Evolutionary conservation across 2,113 vertebrate genomes (phyloP), one percentile per base, ranked within the genome.

Genomic region (Xyliphius kryptos): DNA sequence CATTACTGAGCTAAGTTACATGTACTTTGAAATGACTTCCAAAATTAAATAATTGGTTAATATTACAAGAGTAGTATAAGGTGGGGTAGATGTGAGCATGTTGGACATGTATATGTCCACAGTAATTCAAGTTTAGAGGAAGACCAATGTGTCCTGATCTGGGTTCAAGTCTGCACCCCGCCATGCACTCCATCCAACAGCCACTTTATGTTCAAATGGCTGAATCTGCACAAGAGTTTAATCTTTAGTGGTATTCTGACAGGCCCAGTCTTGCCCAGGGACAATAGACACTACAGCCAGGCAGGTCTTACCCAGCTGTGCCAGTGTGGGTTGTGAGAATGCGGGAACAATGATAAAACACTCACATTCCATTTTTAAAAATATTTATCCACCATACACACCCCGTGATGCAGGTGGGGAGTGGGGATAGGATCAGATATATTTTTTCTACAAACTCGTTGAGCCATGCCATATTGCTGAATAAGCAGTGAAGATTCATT

Each of bases 301-400:
- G n/a, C n/a, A 44, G 51, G 40, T 60, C 53, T n/a, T 9, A 50
- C 53, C 66, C 66, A 68, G 72, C 74, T 72, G 67, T 64, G 63
- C 12, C 59, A 54, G 17, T 54, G 55, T 53, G 66, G 59, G 36
- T 37, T 56, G n/a, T 61, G 14, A 38, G 32, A n/a, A 56, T 15
- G 9, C 3, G 19, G 37, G 17, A 50, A 46, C 14, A 36, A 5
- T 21, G 17, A 49, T 44, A 65, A 58, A 61, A 66, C 63, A 61
- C 15, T 55, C 15, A 8, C 22, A 52, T 61, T 70, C 60, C 60
- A 48, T 68, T 66, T 56, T 47, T 47, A 58, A 71, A 49, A 48
- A 72, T 71, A 74, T 77, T 74, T 72, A 51, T 60, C 37, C 43
- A 66, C 50, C 49, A 48, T 58, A 12, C 32, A 16, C 61, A 38